Percentiles rank a stretch among this genome's conserved stretches.
These are phyloP conservation scores for Gastrophryne carolinensis DNA, from an alignment of 2,797 vertebrate genomes.

Conservation along the genomic window DNA sequence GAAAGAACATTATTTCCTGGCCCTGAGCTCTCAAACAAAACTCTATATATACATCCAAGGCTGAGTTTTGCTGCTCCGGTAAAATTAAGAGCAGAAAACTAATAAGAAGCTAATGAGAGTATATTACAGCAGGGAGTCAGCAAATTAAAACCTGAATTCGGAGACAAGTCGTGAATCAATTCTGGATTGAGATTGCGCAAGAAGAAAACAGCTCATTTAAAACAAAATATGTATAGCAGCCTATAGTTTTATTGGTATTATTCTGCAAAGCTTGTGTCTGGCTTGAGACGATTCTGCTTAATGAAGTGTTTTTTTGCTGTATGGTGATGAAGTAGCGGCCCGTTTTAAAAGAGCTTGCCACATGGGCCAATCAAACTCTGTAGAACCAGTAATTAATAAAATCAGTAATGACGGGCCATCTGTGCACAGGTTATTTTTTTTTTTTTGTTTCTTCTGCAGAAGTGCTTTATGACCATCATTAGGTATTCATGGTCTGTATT, in stretches of 20 bases:
- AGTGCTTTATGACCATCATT: conserved; percentile 50
- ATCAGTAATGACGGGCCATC: conserved; percentile 54
- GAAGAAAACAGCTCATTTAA: conserved; percentile 27
- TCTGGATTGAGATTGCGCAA: conserved; percentile 33
- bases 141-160: conserved; percentile 37
- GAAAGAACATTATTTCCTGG: conserved; percentile 25
- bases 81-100: conserved; percentile 49
- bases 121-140: conserved; percentile 38
- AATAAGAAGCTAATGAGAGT: conserved; percentile 39
- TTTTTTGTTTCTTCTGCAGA: not conserved
- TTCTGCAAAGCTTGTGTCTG: conserved; percentile 7
- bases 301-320: conserved; percentile 36
- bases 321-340: conserved; percentile 17
- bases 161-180: conserved; percentile 38
- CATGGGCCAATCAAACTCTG: conserved; percentile 21
- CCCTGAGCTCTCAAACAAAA: conserved; percentile 16
- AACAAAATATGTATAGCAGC: conserved; percentile 40
- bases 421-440: conserved; percentile 36
- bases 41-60: conserved; percentile 29
- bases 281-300: not conserved
- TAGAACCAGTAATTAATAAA: conserved; percentile 59
- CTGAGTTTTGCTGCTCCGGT: conserved; percentile 43
- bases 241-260: not conserved
- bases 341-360: conserved; percentile 28
- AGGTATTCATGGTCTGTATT: conserved; percentile 52